phyloP scores from a whole-genome alignment of 2,113 vertebrate genomes.

The Fukomys damarensis region DNA sequence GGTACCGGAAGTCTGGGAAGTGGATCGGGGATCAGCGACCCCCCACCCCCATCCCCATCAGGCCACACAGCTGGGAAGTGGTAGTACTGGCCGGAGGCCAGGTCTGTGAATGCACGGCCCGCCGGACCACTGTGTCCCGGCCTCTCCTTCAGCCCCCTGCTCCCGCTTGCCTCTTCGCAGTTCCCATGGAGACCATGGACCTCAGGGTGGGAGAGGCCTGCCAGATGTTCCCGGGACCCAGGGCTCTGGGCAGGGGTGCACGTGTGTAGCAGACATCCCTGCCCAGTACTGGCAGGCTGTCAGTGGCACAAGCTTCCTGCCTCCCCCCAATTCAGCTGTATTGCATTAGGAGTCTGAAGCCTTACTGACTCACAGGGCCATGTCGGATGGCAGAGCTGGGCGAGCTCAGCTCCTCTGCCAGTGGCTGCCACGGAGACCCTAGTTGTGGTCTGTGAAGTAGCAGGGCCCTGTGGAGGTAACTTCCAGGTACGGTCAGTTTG shows the following conservation, averaged over 20 bases:
- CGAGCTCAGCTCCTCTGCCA: no score
- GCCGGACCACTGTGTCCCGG: accelerated
- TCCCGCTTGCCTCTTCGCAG: accelerated
- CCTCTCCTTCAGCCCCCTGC: accelerated
- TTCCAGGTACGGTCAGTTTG: no score
- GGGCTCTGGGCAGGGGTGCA: accelerated
- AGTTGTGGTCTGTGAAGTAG: no score
- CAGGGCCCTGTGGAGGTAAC: no score
- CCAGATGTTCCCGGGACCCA: neutral
- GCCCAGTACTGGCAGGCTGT: no score
- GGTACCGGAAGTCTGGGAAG: neutral
- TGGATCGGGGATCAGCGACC: neutral
- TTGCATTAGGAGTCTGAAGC: no score
- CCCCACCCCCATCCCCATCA: neutral
- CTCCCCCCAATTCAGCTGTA: no score
- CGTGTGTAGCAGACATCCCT: no score
- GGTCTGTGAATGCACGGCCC: neutral
- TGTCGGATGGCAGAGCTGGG: no score
- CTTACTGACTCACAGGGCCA: no score
- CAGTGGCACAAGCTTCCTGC: no score
- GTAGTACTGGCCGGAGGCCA: accelerated
- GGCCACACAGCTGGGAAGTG: neutral
- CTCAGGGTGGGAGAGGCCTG: neutral
- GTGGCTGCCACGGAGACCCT: no score
- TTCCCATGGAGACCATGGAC: neutral